phyloP scores from a whole-genome alignment of 2,797 vertebrate species.

The Psittacula echo region DNA sequence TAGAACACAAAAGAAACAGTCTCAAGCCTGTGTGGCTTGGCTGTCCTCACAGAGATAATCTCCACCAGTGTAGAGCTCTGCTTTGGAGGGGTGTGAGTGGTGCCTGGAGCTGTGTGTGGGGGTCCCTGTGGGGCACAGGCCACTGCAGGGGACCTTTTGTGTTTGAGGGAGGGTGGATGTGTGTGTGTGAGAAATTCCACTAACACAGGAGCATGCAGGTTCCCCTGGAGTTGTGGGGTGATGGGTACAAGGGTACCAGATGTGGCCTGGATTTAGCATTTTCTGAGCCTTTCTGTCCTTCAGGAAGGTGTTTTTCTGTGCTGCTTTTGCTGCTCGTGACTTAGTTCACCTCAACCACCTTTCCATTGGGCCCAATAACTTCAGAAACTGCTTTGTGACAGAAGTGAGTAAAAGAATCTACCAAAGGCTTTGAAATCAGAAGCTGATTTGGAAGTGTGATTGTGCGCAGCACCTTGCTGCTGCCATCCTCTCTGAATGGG shows the following conservation, averaged over 20 bases:
- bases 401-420: neutral
- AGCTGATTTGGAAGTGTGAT: neutral
- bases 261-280: neutral
- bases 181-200: neutral
- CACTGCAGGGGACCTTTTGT: neutral
- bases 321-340: neutral
- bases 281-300: neutral
- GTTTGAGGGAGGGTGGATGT: neutral
- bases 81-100: neutral
- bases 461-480: neutral
- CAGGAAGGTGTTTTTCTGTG: neutral
- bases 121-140: neutral
- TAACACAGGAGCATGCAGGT: neutral
- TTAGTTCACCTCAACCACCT: neutral
- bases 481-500: neutral
- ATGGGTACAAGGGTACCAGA: neutral
- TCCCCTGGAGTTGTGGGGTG: neutral
- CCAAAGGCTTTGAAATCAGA: slow-evolving; percentile 45
- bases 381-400: neutral
- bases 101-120: neutral
- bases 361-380: neutral
- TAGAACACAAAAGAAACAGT: neutral
- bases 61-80: neutral
- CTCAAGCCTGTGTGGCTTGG: neutral
- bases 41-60: neutral